These are phyloP conservation scores for Martes martes DNA, from an alignment of 2,113 vertebrate species.

Conservation along the genomic window DNA sequence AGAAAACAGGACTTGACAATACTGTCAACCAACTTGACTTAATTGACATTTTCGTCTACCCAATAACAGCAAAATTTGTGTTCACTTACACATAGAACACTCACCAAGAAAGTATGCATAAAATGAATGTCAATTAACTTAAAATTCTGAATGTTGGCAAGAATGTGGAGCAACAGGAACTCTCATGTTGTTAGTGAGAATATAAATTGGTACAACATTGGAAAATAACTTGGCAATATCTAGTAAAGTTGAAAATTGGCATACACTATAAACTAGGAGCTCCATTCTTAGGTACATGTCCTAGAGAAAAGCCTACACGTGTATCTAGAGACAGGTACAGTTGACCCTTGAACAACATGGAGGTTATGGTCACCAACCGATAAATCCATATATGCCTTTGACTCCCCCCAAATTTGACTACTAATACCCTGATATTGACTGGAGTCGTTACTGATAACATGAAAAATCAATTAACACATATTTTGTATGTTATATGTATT, in stretches of 20 bases:
- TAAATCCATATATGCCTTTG: background rate
- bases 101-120: background rate
- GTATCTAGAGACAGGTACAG: background rate
- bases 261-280: background rate
- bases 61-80: background rate
- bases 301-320: background rate
- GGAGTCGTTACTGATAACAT: background rate
- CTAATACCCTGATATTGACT: background rate
- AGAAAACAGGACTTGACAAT: background rate
- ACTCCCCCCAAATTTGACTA: background rate
- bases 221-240: constrained; percentile 6
- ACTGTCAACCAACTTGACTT: constrained; percentile 8
- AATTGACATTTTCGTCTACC: constrained; percentile 8
- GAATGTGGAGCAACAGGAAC: background rate
- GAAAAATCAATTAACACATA: background rate
- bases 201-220: background rate
- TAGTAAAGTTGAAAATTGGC: background rate
- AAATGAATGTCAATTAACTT: constrained; percentile 7
- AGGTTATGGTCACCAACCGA: background rate
- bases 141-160: background rate
- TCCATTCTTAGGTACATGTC: background rate
- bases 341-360: background rate
- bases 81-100: background rate
- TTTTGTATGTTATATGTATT: background rate
- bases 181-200: background rate